Conservation (phyloP, 2,797 vertebrate genomes). For the Chiroxiphia lanceolata region DNA sequence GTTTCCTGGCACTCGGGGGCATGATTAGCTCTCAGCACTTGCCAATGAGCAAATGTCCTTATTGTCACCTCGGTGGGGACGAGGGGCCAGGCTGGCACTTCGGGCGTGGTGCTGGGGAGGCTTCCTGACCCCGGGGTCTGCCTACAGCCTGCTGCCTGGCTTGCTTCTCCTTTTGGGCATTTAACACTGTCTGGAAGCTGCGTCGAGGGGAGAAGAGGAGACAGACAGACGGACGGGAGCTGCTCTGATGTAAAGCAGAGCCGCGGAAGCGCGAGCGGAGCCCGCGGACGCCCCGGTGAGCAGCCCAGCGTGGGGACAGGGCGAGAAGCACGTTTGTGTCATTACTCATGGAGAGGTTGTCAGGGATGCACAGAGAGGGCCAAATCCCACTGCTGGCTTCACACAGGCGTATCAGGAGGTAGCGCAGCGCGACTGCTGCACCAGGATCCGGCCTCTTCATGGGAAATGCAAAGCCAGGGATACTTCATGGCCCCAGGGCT, state of each 20-base stretch:
- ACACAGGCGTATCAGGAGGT: background rate
- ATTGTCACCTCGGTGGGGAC: constrained; percentile 36
- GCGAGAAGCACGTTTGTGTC: background rate
- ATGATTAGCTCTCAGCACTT: background rate
- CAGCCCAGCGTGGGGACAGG: background rate
- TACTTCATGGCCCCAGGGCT: background rate
- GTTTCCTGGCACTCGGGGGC: background rate
- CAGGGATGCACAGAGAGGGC: background rate
- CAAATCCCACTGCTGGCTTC: background rate
- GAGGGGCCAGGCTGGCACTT: background rate
- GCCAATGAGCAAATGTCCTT: background rate
- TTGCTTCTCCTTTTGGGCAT: background rate
- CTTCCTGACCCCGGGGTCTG: background rate
- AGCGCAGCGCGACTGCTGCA: rapidly evolving
- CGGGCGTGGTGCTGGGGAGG: background rate
- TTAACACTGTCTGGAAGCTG: background rate
- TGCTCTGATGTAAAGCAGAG: constrained; percentile 27
- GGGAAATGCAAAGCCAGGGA: background rate
- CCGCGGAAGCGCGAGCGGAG: background rate
- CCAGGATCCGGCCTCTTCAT: background rate
- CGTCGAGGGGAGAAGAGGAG: background rate
- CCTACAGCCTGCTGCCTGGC: background rate
- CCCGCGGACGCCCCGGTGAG: background rate
- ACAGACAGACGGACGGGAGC: background rate
- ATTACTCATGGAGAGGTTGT: constrained; percentile 6